Base-by-base conservation (phyloP, 2,113 vertebrate genomes). In the Grallaria varia region DNA sequence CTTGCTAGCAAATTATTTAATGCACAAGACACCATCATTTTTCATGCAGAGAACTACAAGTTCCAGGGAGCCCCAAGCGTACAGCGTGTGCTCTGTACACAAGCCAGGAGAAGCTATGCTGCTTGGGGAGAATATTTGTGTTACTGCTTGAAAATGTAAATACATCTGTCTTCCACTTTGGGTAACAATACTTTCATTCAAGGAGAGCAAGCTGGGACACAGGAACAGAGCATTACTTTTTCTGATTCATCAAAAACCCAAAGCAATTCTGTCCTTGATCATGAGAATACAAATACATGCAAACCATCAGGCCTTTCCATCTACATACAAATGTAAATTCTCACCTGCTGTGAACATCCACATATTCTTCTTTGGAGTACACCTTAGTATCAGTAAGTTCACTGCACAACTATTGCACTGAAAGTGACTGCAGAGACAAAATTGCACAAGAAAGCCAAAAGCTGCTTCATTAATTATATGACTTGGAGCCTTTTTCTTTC, bases 121-220 rank as follows among this genome's bases (percentile, higher is more conserved):
- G 14, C 85, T 72, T 84, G 35, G 50, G 73, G 42, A 93, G 39
- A 89, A 59, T 83, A 88, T 91, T 94, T 93, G 44, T 87, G 62
- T 87, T 64, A 64, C 28, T 73, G 62, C 24, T 69, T 91, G 71
- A 87, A 92, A 90, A 92, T 78, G 35, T 89, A 94, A 91, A 85
- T 80, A 85, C 23, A 33, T 90, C 66, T 72, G 47, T 66, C 63
- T 67, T 83, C n/a, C 33, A 14, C 53, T 82, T 92, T 44, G 66
- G 5, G 11, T 89, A 82, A 35, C 49, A 87, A 53, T 37, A 35
- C 62, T 81, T 75, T 74, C 27, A 75, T 91, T 84, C 82, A 80
- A 80, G 40, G 44, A 94, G 47, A 95, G 69, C n/a, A 82, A 68
- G 35, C 4, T 13, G 58, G 44, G 60, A 78, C 30, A 71, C 30